Evolutionary conservation across 2,797 vertebrate genomes (phyloP), one percentile per base, ranked within the genome.

Genomic region (Orientallactaga sibirica): DNA sequence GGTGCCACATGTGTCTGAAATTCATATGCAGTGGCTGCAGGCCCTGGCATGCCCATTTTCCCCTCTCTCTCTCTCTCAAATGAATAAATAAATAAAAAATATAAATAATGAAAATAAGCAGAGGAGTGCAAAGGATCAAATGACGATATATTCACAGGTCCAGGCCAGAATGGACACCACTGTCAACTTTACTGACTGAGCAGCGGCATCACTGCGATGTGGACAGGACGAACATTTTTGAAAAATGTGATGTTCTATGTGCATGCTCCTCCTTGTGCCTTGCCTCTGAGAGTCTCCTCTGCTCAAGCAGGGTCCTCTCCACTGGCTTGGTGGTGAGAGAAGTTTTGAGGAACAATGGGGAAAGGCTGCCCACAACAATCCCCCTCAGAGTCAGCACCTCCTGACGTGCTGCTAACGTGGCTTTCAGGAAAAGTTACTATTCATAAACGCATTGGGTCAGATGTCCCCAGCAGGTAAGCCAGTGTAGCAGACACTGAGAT

Each of bases 371-470:
- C 7, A 55, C 33, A 29, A 10, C 5, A 25, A 10, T 22, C 1
- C 12, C 5, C 66, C 27, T 19, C 41, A n/a, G 82, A 0, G 67
- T 27, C 5, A 25, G 66, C 43, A 37, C 33, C 25, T 79, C 64
- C 24, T 48, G 43, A 29, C 25, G 85, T 41, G 33, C 58, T 76
- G 67, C 64, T 33, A 12, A 91, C 41, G 15, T 58, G 48, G 52
- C 27, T 88, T 55, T 61, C 25, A 66, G 82, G 82, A 29, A 62
- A 81, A 74, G 83, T 73, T 73, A 70, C 84, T 77, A 62, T 88
- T 12, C 74, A 87, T 66, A 37, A 64, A 27, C 2, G 22, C 29
- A 18, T 48, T 41, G 82, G 52, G 55, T 79, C n/a, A 71, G 41
- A 83, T 62, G 66, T 43, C n/a, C 15, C 2, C 7, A 11, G 73